Base-by-base conservation (phyloP, 92 coral and sea anemone genomes). In the Zoanthus sociatus region DNA sequence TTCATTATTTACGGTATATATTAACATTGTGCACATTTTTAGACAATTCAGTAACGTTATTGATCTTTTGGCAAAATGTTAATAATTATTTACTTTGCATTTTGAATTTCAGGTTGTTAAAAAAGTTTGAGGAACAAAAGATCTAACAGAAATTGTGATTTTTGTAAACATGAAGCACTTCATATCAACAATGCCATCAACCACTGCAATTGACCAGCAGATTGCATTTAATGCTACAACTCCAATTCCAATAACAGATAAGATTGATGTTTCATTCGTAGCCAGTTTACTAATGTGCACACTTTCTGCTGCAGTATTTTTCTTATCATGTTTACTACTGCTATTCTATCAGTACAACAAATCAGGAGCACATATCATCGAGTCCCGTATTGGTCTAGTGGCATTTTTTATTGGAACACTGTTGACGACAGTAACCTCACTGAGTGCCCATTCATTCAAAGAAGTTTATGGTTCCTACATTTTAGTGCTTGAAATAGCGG, bases 331-430 rank as follows among this genome's bases (percentile, higher is more conserved):
- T 82, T 26, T 90, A 5, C 73, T 88, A 53, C 77, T 94, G 10
- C 45, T 73, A 20, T 53, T 73, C 10, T 94, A 94, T 61, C 87
- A 83, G 77, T 51, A 86, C 72, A 90, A 83, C 79, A 90, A 93
- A 37, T 48, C 90, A 0, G 94, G 93, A 12, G 86, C 91, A 32
- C 75, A 83, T 17, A 17, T 94, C 21, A 92, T 94, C 46, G 98
- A 94, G 84, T 92, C 98, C 3, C 92, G 89, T 32, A 90, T 94
- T 45, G 98, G 95, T 11, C 77, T 90, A 14, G 94, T 92, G 0
- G 88, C 91, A 30, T 94, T 94, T 78, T 92, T 94, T 69, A 91
- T 94, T 18, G 95, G 98, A 37, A 93, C 92, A 4, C 86, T 94
- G 86, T 91, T 94, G 18, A 90, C 98, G 51, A 79, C 90, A 9